Base-by-base conservation (phyloP, 2,888 invertebrate genomes). In the Dolichomitus sp. region DNA sequence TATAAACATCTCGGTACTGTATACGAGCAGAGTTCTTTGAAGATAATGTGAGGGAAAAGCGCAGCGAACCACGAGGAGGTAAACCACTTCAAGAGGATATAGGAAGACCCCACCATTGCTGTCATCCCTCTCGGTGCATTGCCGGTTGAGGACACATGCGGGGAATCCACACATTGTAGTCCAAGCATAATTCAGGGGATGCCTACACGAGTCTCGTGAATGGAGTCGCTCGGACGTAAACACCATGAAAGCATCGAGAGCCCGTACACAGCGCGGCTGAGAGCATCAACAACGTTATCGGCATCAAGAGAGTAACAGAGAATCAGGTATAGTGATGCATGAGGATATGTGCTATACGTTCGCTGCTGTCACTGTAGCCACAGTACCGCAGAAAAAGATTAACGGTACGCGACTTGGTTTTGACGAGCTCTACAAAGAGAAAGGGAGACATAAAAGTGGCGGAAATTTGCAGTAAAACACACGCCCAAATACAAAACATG, bases 181-280 rank as follows among this genome's bases (percentile, higher is more conserved):
- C 37, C 11, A 42, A 78, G 63, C 78, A 82, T 74, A 82, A 82
- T 82, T 75, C 79, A 72, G 42, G 14, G 42, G 66, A 57, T 61
- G 75, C 75, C 57, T 33, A 37, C 68, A 48, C 54, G 74, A 75
- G 59, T 66, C 59, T 66, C 50, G 52, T 79, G 75, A 82, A 79
- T 75, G 33, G 59, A 79, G 9, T 70, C 79, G 50, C 40, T 72
- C 66, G 66, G 45, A 50, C 59, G 79, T 45, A 72, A 81, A 79
- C 79, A 61, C 52, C 61, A 48, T 66, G 66, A 42, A 79, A 70
- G 59, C 70, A 66, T 76, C 66, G 27, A 42, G 17, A 42, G 48
- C 69, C 70, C 50, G 37, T 45, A 59, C 65, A 69, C 57, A 52
- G 37, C 52, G 57, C 72, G 9, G 23, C 57, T 52, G 59, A 82